Evolutionary conservation across 2,888 invertebrate genomes (phyloP), one percentile per base, ranked within the genome.

Genomic region (Urechis unicinctus): DNA sequence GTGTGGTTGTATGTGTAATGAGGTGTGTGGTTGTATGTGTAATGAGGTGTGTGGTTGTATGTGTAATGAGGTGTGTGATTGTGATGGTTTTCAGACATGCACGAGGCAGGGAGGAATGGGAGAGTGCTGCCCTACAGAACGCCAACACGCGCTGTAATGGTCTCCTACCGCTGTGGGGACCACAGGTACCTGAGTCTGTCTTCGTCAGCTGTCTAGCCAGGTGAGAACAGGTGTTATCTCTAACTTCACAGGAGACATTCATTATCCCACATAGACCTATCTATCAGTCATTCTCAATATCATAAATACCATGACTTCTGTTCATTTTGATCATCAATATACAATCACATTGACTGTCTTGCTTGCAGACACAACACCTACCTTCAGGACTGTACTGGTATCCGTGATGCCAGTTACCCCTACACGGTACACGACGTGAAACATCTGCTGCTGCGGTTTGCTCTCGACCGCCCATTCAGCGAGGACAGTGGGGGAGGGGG

Each of bases 71-170:
- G n/a, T n/a, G n/a, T n/a, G n/a, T n/a, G n/a, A n/a, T n/a, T n/a
- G 36, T 36, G 36, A 17, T 17, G 9, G 3, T 26, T 64, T 66
- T 3, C 63, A 82, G 83, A 55, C 78, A 84, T 64, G 85, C 85
- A 0, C 79, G 86, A 24, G 83, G 82, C 24, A 84, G 96, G 56
- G 95, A 96, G 70, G 96, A 97, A 78, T 97, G 96, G 97, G 96
- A 96, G 76, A 91, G 93, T 59, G 97, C 97, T 0, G 92, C 94
- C 3, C 81, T 98, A 44, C 97, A 97, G 80, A 98, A 98, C 79
- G 95, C 95, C 1, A 96, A 96, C 73, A 97, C 96, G 0, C 88
- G 90, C 64, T 97, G 97, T 80, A 98, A 98, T 79, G 96, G 96
- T 0, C 80, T 98, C 60, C 81, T 97, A 65, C 97, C 98, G 1